phyloP scores from a whole-genome alignment of 2,797 vertebrate species.

The Vireo griseus region DNA sequence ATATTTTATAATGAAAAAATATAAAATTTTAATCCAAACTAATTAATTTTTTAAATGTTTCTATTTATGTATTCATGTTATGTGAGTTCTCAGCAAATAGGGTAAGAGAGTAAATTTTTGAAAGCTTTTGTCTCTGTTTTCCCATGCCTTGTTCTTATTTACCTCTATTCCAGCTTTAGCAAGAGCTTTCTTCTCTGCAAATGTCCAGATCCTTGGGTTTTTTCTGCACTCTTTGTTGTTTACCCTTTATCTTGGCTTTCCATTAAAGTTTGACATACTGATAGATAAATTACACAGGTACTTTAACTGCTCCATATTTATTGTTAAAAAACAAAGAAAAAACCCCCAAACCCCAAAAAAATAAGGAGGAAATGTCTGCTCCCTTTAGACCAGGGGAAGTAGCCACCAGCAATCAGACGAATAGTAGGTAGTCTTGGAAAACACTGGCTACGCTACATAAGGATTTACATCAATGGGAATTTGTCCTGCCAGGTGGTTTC shows the following conservation, averaged over 20 bases:
- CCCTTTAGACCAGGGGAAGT: background rate
- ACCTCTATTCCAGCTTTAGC: background rate
- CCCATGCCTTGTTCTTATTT: background rate
- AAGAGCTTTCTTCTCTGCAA: background rate
- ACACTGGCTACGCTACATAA: background rate
- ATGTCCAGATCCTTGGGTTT: background rate
- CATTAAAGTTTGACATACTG: background rate
- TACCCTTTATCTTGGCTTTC: background rate
- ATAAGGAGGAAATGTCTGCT: background rate
- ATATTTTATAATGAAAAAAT: background rate
- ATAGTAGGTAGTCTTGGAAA: background rate
- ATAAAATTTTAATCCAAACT: background rate
- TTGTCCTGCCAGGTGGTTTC: background rate
- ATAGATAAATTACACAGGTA: background rate
- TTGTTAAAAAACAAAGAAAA: background rate
- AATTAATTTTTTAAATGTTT: background rate
- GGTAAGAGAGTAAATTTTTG: background rate
- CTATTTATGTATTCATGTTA: background rate
- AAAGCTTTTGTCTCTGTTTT: background rate
- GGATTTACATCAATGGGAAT: background rate
- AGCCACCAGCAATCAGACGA: background rate
- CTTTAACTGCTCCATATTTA: background rate
- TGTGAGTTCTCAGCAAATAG: background rate
- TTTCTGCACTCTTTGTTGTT: background rate
- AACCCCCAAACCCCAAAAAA: accelerated